Percentiles rank a stretch among this genome's conserved stretches.
phyloP scores from a whole-genome alignment of 2,113 vertebrate genomes.

The Pica pica region DNA sequence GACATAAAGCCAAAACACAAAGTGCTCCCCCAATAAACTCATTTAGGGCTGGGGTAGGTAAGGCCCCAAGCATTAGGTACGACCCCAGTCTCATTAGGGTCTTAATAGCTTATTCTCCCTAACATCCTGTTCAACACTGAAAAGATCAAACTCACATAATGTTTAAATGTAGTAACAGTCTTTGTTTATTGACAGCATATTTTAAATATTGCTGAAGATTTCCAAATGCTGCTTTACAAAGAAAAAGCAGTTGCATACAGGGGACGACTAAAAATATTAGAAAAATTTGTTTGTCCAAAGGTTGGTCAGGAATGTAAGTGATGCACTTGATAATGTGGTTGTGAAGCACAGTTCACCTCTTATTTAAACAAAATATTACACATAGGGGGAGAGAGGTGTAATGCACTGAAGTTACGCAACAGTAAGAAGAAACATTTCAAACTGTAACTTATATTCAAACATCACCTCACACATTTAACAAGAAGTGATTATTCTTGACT shows the following conservation, averaged over 20 bases:
- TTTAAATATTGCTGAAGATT: slow-evolving; percentile 5
- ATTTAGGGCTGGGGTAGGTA: background rate
- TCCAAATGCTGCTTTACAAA: background rate
- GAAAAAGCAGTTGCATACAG: background rate
- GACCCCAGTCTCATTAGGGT: background rate
- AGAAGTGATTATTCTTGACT: background rate
- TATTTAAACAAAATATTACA: slow-evolving; percentile 36
- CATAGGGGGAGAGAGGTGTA: background rate
- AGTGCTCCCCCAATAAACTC: background rate
- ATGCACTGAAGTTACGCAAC: background rate
- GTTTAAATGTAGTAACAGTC: background rate
- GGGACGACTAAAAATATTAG: slow-evolving; percentile 17
- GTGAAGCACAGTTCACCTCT: slow-evolving; percentile 67
- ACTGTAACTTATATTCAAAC: background rate
- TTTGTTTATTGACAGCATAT: background rate
- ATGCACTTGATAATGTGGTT: slow-evolving; percentile 46
- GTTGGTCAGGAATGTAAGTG: slow-evolving; percentile 62
- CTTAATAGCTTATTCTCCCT: background rate
- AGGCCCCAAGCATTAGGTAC: background rate
- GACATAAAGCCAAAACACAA: background rate
- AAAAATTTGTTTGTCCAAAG: slow-evolving; percentile 17
- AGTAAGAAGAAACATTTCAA: slow-evolving; percentile 1
- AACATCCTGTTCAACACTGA: background rate
- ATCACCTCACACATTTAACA: background rate
- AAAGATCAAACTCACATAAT: background rate